Base-by-base conservation (phyloP, 2,888 invertebrate species). In the Trissolcus japonicus region DNA sequence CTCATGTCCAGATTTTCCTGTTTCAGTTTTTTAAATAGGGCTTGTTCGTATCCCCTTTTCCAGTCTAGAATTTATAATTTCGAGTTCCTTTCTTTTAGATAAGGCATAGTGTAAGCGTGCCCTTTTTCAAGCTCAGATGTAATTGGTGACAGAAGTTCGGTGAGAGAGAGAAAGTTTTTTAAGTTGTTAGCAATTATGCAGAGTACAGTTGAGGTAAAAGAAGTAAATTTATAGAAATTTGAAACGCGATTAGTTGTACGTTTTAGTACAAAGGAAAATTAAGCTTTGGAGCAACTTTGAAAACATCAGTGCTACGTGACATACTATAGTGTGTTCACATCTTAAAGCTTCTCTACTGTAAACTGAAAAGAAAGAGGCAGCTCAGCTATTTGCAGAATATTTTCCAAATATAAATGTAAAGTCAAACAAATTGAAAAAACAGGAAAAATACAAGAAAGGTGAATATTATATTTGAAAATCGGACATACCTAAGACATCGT, bases 1-100 rank as follows among this genome's bases (percentile, higher is more conserved):
- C 83, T 84, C 19, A 84, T 75, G 4, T 86, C 86, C 76, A 86
- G 60, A 46, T 83, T 82, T 19, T 86, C 59, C 1, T 54, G 41
- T 16, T 14, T 61, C 13, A 60, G 17, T 17, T 60, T 73, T 55
- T 29, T 25, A 4, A 61, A 66, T 43, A 60, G 6, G 0, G 51
- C 55, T 17, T 60, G 55, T 13, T 66, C 61, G 7, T 29, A 60
- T 6, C 17, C 59, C 7, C 41, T 62, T 55, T 66, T 66, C 60
- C 60, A 55, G 7, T 72, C 72, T 71, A 71, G 35, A 71, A 71
- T 51, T 6, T 17, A 69, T 48, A 29, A 16, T 17, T 4, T 17
- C 11, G 13, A 51, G 25, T 51, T 21, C 3, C 7, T 2, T n/a
- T n/a, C 1, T 6, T 40, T 40, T 16, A 14, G 35, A 13, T 50